Conservation (phyloP, 2,888 invertebrate species). For the Priapulus caudatus region DNA sequence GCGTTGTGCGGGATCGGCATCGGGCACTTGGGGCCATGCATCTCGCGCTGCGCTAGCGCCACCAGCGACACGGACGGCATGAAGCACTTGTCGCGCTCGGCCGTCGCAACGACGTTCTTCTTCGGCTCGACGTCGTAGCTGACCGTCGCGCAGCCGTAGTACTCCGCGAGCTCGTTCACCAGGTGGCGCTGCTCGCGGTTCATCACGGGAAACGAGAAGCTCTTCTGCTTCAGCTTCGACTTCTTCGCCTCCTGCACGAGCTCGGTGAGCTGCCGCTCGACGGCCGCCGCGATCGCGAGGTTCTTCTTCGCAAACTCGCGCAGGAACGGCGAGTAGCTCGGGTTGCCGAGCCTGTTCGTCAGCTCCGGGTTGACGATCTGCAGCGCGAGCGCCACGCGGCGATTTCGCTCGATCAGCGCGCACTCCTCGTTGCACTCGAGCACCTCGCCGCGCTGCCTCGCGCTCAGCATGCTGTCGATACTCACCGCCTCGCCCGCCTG, state of each 20-base stretch:
- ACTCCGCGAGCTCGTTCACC: slow-evolving; percentile 85
- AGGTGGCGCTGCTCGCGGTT: slow-evolving; percentile 80
- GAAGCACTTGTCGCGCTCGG: slow-evolving; percentile 23
- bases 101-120: slow-evolving; percentile 57
- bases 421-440: slow-evolving; percentile 90
- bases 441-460: not conserved
- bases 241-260: slow-evolving; percentile 76
- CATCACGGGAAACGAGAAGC: slow-evolving; percentile 83
- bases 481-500: slow-evolving; percentile 62
- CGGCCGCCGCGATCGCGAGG: slow-evolving; percentile 60
- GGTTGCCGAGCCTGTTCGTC: slow-evolving; percentile 51
- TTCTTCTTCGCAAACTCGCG: slow-evolving; percentile 69
- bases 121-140: slow-evolving; percentile 93
- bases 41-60: slow-evolving; percentile 3
- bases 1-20: not conserved
- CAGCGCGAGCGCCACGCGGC: slow-evolving; percentile 73
- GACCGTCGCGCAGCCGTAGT: slow-evolving; percentile 83
- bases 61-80: not conserved
- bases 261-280: slow-evolving; percentile 70
- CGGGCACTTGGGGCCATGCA: not conserved
- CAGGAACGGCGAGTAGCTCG: slow-evolving; percentile 74
- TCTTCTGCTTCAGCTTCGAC: slow-evolving; percentile 65
- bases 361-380: slow-evolving; percentile 85
- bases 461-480: slow-evolving; percentile 38
- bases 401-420: slow-evolving; percentile 69